These are phyloP conservation scores for Neelides sp. DNA, from an alignment of 1,140 invertebrate species.

Conservation along the genomic window DNA sequence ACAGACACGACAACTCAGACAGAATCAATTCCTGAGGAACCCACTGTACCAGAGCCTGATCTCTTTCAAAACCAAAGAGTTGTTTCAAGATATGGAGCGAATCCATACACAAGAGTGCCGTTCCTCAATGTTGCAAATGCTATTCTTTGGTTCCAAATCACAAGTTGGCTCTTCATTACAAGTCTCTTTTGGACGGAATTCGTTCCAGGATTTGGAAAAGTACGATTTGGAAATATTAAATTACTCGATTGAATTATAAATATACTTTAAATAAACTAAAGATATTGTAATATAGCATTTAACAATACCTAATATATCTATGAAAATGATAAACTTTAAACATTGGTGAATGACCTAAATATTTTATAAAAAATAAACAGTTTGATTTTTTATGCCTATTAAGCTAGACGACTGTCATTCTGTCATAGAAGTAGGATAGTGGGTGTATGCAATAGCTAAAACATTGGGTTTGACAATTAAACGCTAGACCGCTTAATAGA, in stretches of 20 bases:
- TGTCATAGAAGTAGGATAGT: no score
- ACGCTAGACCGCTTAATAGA: no score
- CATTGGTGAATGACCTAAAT: not conserved
- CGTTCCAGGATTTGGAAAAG: constrained; percentile 5
- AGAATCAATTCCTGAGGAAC: constrained; percentile 1
- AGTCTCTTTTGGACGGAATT: constrained; percentile 26
- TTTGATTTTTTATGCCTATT: not conserved
- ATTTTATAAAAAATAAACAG: not conserved
- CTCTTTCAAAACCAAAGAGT: not conserved
- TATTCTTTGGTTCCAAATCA: constrained; percentile 23
- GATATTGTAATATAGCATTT: no score
- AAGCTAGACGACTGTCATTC: no score
- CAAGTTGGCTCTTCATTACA: constrained; percentile 18
- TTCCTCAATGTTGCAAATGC: constrained; percentile 14
- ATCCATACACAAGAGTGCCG: constrained; percentile 18
- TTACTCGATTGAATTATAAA: not conserved
- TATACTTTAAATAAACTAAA: not conserved
- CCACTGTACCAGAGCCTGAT: not conserved
- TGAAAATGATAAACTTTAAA: not conserved
- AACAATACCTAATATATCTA: not conserved
- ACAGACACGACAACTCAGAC: not conserved
- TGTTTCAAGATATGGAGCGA: constrained; percentile 3
- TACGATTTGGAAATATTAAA: not conserved
- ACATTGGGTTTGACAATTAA: no score
- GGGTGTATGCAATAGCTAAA: no score